phyloP scores from a whole-genome alignment of 2,797 vertebrate genomes.

The Todus mexicanus region DNA sequence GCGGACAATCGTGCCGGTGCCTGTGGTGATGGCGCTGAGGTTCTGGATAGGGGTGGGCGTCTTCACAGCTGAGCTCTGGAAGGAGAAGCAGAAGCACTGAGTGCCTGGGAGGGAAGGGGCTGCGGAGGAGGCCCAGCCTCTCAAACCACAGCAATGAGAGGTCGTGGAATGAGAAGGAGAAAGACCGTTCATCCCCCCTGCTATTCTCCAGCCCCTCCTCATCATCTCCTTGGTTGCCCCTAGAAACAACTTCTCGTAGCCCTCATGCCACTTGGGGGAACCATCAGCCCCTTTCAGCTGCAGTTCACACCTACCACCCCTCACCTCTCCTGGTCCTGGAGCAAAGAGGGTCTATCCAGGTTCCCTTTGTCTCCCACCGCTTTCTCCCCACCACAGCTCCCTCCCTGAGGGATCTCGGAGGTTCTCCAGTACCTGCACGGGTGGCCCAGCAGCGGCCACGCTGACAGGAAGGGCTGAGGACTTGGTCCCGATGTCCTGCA shows the following conservation, averaged over 20 bases:
- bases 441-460: slow-evolving; percentile 62
- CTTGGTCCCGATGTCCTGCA: slow-evolving; percentile 94
- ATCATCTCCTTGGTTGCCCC: background rate
- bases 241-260: background rate
- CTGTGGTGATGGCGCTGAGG: slow-evolving; percentile 77
- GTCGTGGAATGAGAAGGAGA: too few relatives aligned
- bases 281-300: background rate
- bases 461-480: slow-evolving; percentile 78
- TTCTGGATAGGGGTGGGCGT: slow-evolving; percentile 75
- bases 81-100: background rate
- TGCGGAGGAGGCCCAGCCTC: accelerated
- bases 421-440: slow-evolving; percentile 78
- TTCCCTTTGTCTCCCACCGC: background rate
- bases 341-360: background rate
- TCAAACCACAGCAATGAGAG: background rate
- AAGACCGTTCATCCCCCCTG: accelerated
- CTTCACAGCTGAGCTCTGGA: slow-evolving; percentile 80
- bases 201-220: background rate
- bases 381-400: background rate
- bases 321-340: background rate
- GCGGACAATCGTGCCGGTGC: slow-evolving; percentile 82
- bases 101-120: background rate
- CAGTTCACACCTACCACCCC: background rate
- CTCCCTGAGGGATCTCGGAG: background rate
- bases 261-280: background rate